Evolutionary conservation across 92 coral and sea anemone genomes (phyloP).

Genomic region (Chrysogorgia sp.): DNA sequence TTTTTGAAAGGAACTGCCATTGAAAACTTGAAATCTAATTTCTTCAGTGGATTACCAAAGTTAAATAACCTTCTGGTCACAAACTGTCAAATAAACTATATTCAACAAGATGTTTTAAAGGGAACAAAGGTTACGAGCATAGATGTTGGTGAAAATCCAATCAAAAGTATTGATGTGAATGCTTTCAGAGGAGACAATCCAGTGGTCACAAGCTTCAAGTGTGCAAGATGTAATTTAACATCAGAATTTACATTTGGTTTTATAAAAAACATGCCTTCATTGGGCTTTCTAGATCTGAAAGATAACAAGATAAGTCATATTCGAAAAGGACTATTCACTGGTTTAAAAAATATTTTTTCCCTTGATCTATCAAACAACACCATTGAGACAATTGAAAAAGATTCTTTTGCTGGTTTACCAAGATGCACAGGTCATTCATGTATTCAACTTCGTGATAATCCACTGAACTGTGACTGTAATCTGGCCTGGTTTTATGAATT

Average conservation of each 20-base stretch:
- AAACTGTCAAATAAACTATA: conserved; percentile 5
- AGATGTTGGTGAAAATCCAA: conserved; percentile 15
- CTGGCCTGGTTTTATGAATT: background rate
- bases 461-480: conserved; percentile 40
- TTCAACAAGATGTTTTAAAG: conserved; percentile 20
- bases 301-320: background rate
- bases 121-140: conserved; percentile 9
- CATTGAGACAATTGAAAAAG: conserved; percentile 10
- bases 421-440: background rate
- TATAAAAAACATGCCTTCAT: background rate
- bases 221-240: conserved; percentile 13
- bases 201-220: background rate
- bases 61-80: background rate
- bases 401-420: conserved; percentile 6
- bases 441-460: conserved; percentile 1
- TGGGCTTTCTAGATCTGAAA: background rate
- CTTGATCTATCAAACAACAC: conserved; percentile 4
- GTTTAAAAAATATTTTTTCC: background rate
- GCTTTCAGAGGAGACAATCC: conserved; percentile 18
- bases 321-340: conserved; percentile 9
- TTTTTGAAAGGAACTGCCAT: background rate
- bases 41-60: conserved; percentile 23
- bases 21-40: background rate
- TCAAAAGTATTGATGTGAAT: background rate
- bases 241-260: conserved; percentile 7